These are phyloP conservation scores for Ursus arctos DNA, from an alignment of 2,113 vertebrate species.

Conservation along the genomic window DNA sequence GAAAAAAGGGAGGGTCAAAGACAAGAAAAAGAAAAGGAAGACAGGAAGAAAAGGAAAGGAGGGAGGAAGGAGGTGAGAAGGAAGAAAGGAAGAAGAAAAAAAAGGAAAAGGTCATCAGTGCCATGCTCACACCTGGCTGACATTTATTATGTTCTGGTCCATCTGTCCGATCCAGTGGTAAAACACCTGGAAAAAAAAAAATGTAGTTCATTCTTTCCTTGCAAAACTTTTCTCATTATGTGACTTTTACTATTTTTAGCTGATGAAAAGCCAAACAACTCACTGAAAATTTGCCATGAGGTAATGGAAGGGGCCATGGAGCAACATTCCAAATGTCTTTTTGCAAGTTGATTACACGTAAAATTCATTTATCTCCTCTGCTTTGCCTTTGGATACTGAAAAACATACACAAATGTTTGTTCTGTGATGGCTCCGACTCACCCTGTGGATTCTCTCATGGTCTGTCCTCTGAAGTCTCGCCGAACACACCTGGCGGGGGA, in stretches of 20 bases:
- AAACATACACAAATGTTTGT: neutral
- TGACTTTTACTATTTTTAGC: slow-evolving; percentile 6
- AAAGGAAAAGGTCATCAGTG: neutral
- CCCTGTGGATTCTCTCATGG: neutral
- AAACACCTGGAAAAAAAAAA: neutral
- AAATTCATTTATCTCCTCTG: neutral
- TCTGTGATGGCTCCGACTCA: neutral
- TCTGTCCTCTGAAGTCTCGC: neutral
- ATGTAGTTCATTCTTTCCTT: neutral
- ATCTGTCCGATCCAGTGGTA: neutral
- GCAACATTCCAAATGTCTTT: neutral
- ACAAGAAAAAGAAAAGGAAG: neutral
- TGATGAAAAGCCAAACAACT: neutral
- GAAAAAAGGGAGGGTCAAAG: too few species aligned
- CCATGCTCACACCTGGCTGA: neutral
- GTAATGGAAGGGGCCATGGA: neutral
- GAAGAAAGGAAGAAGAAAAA: neutral
- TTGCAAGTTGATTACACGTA: neutral
- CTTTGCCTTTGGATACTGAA: neutral
- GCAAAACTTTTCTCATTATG: neutral
- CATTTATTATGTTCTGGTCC: neutral
- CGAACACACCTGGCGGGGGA: neutral
- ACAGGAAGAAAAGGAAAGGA: neutral
- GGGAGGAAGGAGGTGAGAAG: neutral
- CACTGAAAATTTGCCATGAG: neutral